Evolutionary conservation across 2,113 vertebrate species (phyloP).

Genomic region (Polypterus senegalus): DNA sequence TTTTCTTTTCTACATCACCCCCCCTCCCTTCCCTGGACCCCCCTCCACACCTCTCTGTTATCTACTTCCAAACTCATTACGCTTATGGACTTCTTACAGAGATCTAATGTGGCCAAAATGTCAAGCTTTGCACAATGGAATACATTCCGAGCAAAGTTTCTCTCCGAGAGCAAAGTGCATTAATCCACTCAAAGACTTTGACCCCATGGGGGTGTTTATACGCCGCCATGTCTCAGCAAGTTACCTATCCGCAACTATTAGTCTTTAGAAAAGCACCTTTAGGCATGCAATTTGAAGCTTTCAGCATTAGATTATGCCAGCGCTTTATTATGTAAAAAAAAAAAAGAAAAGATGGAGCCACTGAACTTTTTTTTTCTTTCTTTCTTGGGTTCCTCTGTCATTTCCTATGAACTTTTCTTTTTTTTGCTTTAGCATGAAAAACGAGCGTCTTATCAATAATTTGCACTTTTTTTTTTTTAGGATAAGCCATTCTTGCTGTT

Average conservation of each 20-base stretch:
- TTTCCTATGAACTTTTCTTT: background rate
- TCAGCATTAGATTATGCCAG: background rate
- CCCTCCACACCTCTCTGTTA: too few species aligned
- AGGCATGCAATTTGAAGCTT: constrained; percentile 5
- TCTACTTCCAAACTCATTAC: constrained; percentile 5
- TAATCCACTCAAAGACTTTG: constrained; percentile 3
- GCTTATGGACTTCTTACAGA: background rate
- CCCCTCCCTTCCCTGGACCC: too few species aligned
- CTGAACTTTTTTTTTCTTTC: background rate
- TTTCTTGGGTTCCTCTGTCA: constrained; percentile 2
- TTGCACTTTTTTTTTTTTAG: constrained; percentile 11
- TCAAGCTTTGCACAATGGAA: background rate
- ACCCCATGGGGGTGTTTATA: constrained; percentile 3
- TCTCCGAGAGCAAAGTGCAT: background rate
- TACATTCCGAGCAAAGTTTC: background rate
- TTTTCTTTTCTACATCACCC: too few species aligned
- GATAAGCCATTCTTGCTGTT: constrained; percentile 12
- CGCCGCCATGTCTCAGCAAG: background rate
- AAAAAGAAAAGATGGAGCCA: too few species aligned
- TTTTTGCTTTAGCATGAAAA: constrained; percentile 9
- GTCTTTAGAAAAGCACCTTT: constrained; percentile 2
- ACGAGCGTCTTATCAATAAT: constrained; percentile 17
- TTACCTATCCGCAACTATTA: constrained; percentile 5
- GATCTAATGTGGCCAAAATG: background rate
- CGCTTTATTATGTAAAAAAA: constrained; percentile 5